phyloP scores from a whole-genome alignment of 1,140 invertebrate species.

The Atta colombica region DNA sequence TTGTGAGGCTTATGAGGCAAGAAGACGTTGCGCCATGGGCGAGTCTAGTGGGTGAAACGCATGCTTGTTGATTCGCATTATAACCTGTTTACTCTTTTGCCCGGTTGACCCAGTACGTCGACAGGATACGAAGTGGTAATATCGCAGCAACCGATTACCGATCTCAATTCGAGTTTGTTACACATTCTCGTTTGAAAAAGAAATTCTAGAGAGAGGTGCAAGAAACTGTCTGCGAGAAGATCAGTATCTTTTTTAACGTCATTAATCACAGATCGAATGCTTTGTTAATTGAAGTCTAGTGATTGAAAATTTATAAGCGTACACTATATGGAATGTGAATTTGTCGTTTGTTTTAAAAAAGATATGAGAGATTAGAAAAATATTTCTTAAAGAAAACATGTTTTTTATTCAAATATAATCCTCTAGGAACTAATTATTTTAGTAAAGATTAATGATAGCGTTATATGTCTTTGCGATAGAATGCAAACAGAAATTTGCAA shows the following conservation, averaged over 20 bases:
- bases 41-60: conserved; percentile 13
- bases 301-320: conserved; percentile 10
- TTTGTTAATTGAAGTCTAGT: neutral
- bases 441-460: neutral
- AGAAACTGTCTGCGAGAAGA: conserved; percentile 1
- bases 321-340: neutral
- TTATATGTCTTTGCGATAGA: neutral
- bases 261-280: neutral
- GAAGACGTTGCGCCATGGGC: neutral
- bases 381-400: neutral
- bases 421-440: neutral
- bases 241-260: neutral
- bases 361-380: neutral
- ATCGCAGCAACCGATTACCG: conserved; percentile 69
- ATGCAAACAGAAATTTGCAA: neutral
- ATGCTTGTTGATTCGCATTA: conserved; percentile 3
- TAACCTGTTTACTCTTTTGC: conserved; percentile 75
- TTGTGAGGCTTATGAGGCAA: neutral
- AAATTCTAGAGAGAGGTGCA: neutral
- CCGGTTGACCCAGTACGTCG: conserved; percentile 70
- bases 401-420: neutral
- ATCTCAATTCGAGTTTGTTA: conserved; percentile 67
- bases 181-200: neutral
- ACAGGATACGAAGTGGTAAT: conserved; percentile 75
- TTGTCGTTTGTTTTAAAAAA: neutral